Conservation (phyloP, 2,888 invertebrate species). For the Aelia acuminata region DNA sequence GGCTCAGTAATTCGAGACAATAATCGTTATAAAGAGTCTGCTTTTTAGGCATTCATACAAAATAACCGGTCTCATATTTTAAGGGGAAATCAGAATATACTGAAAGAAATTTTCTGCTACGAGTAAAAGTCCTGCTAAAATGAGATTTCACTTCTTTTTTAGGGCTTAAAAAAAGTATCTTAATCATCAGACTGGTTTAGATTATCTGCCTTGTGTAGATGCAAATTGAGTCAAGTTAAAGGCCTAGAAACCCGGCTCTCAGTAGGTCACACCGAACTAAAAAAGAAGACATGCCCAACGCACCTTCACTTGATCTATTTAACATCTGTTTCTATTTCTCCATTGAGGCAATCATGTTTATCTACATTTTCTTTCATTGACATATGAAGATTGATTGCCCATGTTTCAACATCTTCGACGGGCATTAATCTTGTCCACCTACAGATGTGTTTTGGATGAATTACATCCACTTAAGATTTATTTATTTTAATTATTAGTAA, state of each 20-base stretch:
- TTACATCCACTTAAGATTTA: neutral
- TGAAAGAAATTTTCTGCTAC: too few relatives aligned
- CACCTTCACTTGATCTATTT: constrained; percentile 23
- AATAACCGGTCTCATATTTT: too few relatives aligned
- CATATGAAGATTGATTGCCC: neutral
- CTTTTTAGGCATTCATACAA: too few relatives aligned
- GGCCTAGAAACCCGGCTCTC: neutral
- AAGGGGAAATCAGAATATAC: too few relatives aligned
- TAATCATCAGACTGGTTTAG: neutral
- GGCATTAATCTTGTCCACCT: neutral
- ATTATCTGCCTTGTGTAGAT: neutral
- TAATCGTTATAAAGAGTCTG: too few relatives aligned
- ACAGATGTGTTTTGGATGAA: neutral
- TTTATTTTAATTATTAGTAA: too few relatives aligned
- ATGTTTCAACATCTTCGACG: neutral
- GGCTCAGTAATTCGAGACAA: too few relatives aligned
- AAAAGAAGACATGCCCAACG: neutral
- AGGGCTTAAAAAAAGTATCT: neutral
- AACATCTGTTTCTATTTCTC: constrained; percentile 15
- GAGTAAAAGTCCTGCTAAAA: too few relatives aligned
- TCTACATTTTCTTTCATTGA: neutral
- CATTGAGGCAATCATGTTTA: neutral
- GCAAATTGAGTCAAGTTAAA: neutral
- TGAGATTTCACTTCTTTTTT: too few relatives aligned
- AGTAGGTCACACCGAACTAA: neutral